Base-by-base conservation (phyloP, 2,797 vertebrate species). In the Coracias cyanogaster region DNA sequence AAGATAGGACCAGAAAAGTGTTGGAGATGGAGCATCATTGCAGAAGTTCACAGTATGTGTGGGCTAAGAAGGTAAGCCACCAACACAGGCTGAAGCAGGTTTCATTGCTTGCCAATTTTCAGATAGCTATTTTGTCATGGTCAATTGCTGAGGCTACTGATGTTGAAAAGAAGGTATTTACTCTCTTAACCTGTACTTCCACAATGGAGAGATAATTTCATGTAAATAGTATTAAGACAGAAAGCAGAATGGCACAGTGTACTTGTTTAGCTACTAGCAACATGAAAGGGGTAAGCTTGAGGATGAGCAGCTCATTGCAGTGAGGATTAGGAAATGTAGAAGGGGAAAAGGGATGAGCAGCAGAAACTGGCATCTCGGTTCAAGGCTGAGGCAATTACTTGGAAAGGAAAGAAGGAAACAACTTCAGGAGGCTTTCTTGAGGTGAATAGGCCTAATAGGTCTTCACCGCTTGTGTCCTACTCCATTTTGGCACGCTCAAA, bases 111-210 rank as follows among this genome's bases (percentile, higher is more conserved):
- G 26, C 20, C 43, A 31, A 33, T 70, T 62, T 66, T 35, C 2
- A 0, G 35, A 9, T 7, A 35, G 28, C 21, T 71, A 2, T 39
- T 83, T 70, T 55, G 24, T 80, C 2, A 0, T 60, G 22, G 5
- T 51, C 26, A 17, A 62, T 73, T 49, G 37, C 29, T 70, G 48
- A 79, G 16, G 19, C 18, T 77, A 57, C 15, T 29, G 64, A 25
- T 46, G 3, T 2, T 25, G 55, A 35, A 62, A 76, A 45, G 51
- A 66, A 35, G 25, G 9, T 39, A 26, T 12, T 25, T 84, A 10
- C 8, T 65, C 20, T 64, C 15, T 80, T 77, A 81, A 57, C 8
- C 7, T 62, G 16, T 41, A 26, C 37, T 66, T 64, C 1, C 1
- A 19, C 19, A 51, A 15, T 20, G 29, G 25, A 72, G 65, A 37